phyloP scores from a whole-genome alignment of 2,888 invertebrate genomes.

The Eilema depressum region DNA sequence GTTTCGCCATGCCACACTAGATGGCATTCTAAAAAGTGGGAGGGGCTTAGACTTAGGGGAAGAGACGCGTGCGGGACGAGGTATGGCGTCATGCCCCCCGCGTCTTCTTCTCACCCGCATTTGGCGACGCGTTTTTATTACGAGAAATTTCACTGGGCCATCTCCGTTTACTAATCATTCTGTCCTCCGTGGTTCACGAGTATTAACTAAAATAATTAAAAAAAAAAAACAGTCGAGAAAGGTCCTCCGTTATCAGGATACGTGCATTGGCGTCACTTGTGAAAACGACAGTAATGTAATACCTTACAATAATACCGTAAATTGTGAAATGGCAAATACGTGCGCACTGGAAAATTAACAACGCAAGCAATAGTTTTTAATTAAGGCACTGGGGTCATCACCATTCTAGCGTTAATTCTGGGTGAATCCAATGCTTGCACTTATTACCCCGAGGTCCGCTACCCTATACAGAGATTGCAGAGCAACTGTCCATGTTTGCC shows the following conservation, averaged over 20 bases:
- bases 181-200: too few relatives aligned
- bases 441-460: background rate
- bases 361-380: background rate
- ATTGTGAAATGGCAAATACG: background rate
- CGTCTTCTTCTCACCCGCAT: too few relatives aligned
- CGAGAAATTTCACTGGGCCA: too few relatives aligned
- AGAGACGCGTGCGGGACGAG: too few relatives aligned
- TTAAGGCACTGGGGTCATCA: background rate
- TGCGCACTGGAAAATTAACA: background rate
- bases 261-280: background rate
- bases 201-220: slow-evolving; percentile 10
- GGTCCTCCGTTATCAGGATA: background rate
- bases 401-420: background rate
- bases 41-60: too few relatives aligned
- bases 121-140: too few relatives aligned
- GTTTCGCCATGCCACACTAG: too few relatives aligned
- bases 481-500: background rate
- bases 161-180: too few relatives aligned
- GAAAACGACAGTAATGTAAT: slow-evolving; percentile 1
- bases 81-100: too few relatives aligned
- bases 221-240: background rate
- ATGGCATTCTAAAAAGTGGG: too few relatives aligned
- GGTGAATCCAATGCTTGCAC: background rate
- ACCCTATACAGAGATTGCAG: too few relatives aligned
- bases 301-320: background rate